Conservation (phyloP, 1,140 invertebrate genomes). For the Ceratina calcarata region DNA sequence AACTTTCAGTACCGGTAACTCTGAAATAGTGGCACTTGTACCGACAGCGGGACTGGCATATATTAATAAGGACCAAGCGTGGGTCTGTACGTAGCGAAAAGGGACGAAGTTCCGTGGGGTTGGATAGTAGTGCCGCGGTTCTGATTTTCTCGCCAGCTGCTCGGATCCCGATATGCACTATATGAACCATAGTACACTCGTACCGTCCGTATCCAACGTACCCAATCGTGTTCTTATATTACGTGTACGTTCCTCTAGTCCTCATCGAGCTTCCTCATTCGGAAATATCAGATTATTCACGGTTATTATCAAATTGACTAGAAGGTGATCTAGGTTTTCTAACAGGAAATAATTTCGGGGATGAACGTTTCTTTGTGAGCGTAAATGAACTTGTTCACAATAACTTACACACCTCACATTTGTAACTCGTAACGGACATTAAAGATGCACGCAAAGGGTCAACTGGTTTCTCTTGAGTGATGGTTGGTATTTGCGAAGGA, state of each 20-base stretch:
- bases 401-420: too few species aligned
- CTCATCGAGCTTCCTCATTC: conserved; percentile 15
- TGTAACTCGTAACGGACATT: too few species aligned
- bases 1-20: conserved; percentile 67
- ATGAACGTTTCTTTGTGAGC: too few species aligned
- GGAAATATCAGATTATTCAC: too few species aligned
- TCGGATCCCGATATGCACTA: conserved; percentile 72
- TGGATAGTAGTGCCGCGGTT: conserved; percentile 38
- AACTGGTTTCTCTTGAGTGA: background rate
- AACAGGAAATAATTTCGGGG: too few species aligned
- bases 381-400: too few species aligned
- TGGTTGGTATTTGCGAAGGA: background rate
- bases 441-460: too few species aligned
- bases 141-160: conserved; percentile 74
- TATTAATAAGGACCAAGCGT: conserved; percentile 70
- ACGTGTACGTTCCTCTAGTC: conserved; percentile 9
- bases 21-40: conserved; percentile 69
- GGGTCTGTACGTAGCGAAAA: conserved; percentile 16
- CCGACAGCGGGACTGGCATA: conserved; percentile 57
- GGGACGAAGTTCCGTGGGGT: conserved; percentile 31
- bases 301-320: too few species aligned
- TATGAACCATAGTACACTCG: conserved; percentile 76
- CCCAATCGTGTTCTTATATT: conserved; percentile 54
- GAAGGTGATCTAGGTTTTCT: too few species aligned
- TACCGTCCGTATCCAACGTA: conserved; percentile 67